Evolutionary conservation across 2,113 vertebrate genomes (phyloP), one percentile per base, ranked within the genome.

Genomic region (Phocoena phocoena): DNA sequence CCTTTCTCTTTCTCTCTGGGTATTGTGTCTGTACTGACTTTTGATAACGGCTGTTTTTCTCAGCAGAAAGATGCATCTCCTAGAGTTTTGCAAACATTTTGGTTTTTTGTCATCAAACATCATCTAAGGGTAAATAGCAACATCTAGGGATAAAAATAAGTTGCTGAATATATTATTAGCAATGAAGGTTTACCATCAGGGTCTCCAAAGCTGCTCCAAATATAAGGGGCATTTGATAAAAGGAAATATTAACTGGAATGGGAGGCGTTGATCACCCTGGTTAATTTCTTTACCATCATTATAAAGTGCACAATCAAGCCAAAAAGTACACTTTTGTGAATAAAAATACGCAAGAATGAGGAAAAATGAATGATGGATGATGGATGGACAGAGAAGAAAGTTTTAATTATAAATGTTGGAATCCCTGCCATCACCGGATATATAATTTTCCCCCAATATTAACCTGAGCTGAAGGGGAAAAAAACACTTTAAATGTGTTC

Each of bases 11-110:
- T 60, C 95, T 96, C 83, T 95, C 97, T 65, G 88, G 79, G 88
- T 76, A 83, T 5, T 84, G 11, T 21, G 62, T 96, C 77, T 97
- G 44, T 88, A 87, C 95, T 96, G 82, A 97, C 77, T 95, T 96
- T 95, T 87, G 90, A 97, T 94, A 95, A 93, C 55, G 31, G 62
- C 62, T 96, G 60, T 95, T 98, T 96, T 96, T 95, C 95, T 97
- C 90, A 93, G 71, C 77, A 93, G 93, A 94, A 93, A 94, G 94
- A 93, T 77, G 93, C 82, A 65, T 96, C 95, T 98, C 96, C 96
- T 88, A 82, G 92, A 96, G 68, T 97, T 96, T 58, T 85, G 88
- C 36, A 83, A 96, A 97, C 90, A 96, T 88, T 97, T 93, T 97
- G 86, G 36, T 62, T 96, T 97, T 97, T 96, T 97, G 93, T 97